Conservation (phyloP, 2,797 vertebrate species). For the Melopsittacus undulatus region DNA sequence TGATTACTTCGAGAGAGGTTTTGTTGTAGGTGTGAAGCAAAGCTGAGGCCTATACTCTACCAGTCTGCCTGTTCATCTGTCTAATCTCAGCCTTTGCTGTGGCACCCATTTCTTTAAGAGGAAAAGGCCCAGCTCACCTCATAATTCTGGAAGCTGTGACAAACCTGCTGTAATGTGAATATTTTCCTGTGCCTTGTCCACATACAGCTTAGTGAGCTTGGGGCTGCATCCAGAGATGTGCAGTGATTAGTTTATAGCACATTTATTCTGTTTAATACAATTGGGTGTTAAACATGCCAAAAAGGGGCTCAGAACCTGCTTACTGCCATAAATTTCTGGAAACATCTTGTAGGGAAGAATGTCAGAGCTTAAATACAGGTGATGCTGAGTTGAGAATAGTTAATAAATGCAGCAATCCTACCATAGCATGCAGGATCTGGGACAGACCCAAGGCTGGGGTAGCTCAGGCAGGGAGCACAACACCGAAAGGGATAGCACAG, state of each 20-base stretch:
- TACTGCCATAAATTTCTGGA: background rate
- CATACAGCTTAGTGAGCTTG: background rate
- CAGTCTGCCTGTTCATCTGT: background rate
- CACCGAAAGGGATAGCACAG: background rate
- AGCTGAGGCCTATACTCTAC: background rate
- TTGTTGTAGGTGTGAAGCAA: background rate
- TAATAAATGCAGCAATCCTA: background rate
- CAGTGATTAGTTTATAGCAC: background rate
- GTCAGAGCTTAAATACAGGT: background rate
- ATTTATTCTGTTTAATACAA: background rate
- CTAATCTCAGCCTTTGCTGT: background rate
- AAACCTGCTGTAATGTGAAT: background rate
- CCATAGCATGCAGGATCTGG: background rate
- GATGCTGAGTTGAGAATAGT: background rate
- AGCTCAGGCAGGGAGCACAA: background rate
- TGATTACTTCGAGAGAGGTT: background rate
- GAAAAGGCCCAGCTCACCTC: background rate
- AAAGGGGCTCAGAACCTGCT: background rate
- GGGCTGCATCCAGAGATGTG: background rate
- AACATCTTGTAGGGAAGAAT: background rate
- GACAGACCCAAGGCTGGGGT: background rate
- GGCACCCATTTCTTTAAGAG: background rate
- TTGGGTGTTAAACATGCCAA: background rate
- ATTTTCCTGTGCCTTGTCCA: background rate
- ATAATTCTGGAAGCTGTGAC: background rate